Base-by-base conservation (phyloP, 2,888 invertebrate genomes). In the Copidosoma aretas region DNA sequence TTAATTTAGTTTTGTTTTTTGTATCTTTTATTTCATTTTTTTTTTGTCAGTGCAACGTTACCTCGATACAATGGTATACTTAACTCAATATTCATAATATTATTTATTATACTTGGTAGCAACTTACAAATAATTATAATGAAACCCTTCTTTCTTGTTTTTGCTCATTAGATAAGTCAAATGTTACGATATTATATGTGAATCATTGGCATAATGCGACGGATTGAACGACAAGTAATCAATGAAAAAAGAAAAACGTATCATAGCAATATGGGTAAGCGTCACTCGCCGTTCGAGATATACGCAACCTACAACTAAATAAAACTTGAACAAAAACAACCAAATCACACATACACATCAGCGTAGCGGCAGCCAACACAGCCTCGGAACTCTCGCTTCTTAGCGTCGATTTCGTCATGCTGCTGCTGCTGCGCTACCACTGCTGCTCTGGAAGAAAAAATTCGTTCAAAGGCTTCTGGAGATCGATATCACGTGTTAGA, bases 1-100 rank as follows among this genome's bases (percentile, higher is more conserved):
- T 21, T 24, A 57, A 60, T 51, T 10, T 56, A 54, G 56, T 51
- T 57, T 58, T 64, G 12, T 41, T 64, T 52, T 25, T 58, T n/a
- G 15, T 14, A 22, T 19, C 21, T 32, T 60, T 58, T 49, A 25
- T 68, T 59, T 54, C 41, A 39, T 56, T 21, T 46, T 22, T 49
- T 60, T 57, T 51, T 64, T 41, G 24, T 64, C 62, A 65, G 68
- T 70, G 67, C 71, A 59, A 65, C 64, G 59, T 62, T 64, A 67
- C 64, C 57, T 64, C 70, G 60, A 70, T 67, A 67, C 58, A 67
- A 67, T 67, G 58, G 58, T 67, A 57, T 67, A 67, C 67, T 41
- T 54, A 67, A 64, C 67, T 60, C 46, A 70, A 67, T 68, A 58
- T 57, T 66, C 41, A 60, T 64, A 56, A 22, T 22, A 56, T 56